A percentile compares a stretch with the other conserved stretches of the same genome.
Conservation (phyloP, 2,888 invertebrate species). For the Flabesymbios commensalis region DNA sequence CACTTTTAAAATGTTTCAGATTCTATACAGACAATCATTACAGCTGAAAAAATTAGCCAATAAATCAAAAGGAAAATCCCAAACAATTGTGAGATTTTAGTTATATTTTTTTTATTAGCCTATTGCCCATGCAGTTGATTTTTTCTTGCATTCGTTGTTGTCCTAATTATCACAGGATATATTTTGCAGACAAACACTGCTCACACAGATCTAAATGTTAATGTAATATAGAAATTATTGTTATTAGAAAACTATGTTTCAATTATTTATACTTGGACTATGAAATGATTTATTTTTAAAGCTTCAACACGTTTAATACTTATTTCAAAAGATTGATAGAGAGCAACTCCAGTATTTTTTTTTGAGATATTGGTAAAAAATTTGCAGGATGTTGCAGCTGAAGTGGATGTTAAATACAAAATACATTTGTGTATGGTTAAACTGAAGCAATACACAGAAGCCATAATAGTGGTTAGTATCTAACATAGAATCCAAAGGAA, state of each 20-base stretch:
- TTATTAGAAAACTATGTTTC: not conserved
- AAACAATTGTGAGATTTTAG: constrained; percentile 8
- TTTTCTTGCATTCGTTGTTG: no score
- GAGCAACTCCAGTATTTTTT: not conserved
- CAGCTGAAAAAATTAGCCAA: constrained; percentile 70
- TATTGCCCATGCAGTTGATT: no score
- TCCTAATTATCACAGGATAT: no score
- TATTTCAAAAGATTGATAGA: not conserved
- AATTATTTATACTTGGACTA: not conserved
- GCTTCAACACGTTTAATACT: not conserved
- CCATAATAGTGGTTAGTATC: constrained; percentile 61
- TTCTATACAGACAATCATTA: constrained; percentile 69
- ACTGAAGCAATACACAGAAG: constrained; percentile 71
- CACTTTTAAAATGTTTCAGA: constrained; percentile 47
- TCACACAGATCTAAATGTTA: no score
- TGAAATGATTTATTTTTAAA: not conserved
- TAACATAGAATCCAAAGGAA: not conserved
- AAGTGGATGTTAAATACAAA: constrained; percentile 74
- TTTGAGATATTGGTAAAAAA: no score
- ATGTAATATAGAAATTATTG: not conserved
- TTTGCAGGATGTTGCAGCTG: constrained; percentile 53
- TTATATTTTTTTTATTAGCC: constrained; percentile 5
- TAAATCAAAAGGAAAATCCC: constrained; percentile 50
- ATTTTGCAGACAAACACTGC: no score
- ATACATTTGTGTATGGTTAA: constrained; percentile 73